Percentiles rank a stretch among this genome's conserved stretches.
phyloP scores from a whole-genome alignment of 2,888 invertebrate genomes.

The Scaptomyza parva region DNA sequence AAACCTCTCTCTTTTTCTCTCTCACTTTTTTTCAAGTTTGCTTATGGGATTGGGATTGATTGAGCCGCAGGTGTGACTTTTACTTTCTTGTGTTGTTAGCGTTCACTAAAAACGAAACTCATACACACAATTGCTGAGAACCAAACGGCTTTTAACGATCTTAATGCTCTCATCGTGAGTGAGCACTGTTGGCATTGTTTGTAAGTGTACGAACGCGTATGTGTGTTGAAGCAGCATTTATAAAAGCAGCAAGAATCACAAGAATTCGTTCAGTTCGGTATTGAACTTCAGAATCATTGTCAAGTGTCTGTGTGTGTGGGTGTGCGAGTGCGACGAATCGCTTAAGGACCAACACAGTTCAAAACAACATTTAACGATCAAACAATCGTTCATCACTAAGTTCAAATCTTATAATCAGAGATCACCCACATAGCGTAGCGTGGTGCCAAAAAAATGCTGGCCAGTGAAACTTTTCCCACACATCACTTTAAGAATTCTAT shows the following conservation, averaged over 20 bases:
- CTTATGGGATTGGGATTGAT: not conserved
- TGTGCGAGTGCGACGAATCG: conserved; percentile 29
- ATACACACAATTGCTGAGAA: conserved; percentile 41
- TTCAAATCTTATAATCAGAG: conserved; percentile 14
- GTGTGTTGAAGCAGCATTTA: conserved; percentile 65
- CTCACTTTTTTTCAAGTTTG: not conserved
- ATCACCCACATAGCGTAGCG: conserved; percentile 18
- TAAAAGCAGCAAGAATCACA: conserved; percentile 78
- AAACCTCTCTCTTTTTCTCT: conserved; percentile 10
- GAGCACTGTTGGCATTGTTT: conserved; percentile 40
- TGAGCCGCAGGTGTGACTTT: conserved; percentile 42
- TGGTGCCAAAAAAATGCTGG: conserved; percentile 76
- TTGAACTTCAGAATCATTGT: conserved; percentile 72
- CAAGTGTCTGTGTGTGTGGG: conserved; percentile 44
- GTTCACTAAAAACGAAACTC: conserved; percentile 9
- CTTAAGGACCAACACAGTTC: conserved; percentile 39
- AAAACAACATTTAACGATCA: not conserved
- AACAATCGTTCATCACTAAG: conserved; percentile 12
- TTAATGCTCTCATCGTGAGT: conserved; percentile 18
- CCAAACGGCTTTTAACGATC: conserved; percentile 39
- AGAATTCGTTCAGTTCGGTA: conserved; percentile 69
- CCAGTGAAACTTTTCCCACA: conserved; percentile 77
- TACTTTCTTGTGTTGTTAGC: conserved; percentile 28
- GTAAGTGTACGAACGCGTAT: not conserved
- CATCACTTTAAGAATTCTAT: conserved; percentile 80